Percentiles rank a stretch among this genome's conserved stretches.
These are phyloP conservation scores for Panzeria rudis DNA, from an alignment of 2,888 invertebrate species.

Conservation along the genomic window DNA sequence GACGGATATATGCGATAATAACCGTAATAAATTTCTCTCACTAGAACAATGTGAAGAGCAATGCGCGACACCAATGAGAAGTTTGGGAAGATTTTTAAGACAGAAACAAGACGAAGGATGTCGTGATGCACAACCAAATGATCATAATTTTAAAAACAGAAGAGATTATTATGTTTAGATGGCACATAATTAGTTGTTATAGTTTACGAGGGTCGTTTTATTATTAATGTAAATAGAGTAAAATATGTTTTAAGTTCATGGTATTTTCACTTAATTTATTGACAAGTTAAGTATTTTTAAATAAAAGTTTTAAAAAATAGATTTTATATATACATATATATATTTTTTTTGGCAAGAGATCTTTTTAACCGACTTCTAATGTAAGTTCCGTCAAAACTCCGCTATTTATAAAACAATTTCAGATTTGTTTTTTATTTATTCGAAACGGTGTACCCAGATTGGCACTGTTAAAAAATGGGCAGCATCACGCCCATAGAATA, in stretches of 20 bases:
- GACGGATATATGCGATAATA: slow-evolving; percentile 78
- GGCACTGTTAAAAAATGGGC: too few relatives aligned
- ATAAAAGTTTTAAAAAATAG: not conserved
- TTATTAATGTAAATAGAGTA: not conserved
- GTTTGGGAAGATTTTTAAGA: slow-evolving; percentile 22
- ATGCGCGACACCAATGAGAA: slow-evolving; percentile 72
- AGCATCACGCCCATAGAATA: too few relatives aligned
- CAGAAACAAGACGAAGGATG: slow-evolving; percentile 53
- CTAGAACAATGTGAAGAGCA: slow-evolving; percentile 76
- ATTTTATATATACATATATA: too few relatives aligned
- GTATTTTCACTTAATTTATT: not conserved
- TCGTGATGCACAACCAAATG: not conserved
- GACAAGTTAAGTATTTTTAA: not conserved
- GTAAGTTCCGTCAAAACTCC: too few relatives aligned
- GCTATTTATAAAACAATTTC: too few relatives aligned
- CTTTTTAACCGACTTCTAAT: too few relatives aligned
- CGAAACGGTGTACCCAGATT: too few relatives aligned
- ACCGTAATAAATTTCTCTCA: slow-evolving; percentile 77
- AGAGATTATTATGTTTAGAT: slow-evolving; percentile 17
- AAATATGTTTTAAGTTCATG: not conserved
- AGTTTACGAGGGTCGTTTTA: not conserved
- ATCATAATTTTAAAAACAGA: slow-evolving; percentile 56
- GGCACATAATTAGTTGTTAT: not conserved
- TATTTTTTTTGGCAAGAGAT: too few relatives aligned
- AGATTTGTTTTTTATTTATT: too few relatives aligned